These are phyloP conservation scores for Diarsia mendica DNA, from an alignment of 2,888 invertebrate genomes.

Conservation along the genomic window DNA sequence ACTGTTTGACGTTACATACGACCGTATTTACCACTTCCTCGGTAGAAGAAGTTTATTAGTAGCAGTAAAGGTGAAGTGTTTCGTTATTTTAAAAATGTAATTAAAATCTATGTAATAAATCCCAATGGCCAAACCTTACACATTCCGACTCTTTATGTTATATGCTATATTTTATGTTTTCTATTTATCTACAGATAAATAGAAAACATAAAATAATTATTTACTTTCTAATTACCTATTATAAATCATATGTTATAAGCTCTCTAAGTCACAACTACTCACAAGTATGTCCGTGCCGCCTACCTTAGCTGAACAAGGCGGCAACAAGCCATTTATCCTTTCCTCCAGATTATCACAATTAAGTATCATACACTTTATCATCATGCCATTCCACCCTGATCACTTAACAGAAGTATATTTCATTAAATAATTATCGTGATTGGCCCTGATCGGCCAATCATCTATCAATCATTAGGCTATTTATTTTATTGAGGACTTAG, in stretches of 20 bases:
- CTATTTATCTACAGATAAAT: too few relatives aligned
- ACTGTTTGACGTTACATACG: too few relatives aligned
- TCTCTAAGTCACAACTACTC: slow-evolving; percentile 26
- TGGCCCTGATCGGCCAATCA: slow-evolving; percentile 63
- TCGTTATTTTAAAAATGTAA: too few relatives aligned
- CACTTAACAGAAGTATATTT: slow-evolving; percentile 61
- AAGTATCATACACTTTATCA: slow-evolving; percentile 55
- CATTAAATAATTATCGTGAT: slow-evolving; percentile 66
- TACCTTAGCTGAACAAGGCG: slow-evolving; percentile 10
- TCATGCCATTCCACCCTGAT: slow-evolving; percentile 51
- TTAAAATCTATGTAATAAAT: background rate
- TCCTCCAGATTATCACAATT: slow-evolving; percentile 59
- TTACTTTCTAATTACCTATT: slow-evolving; percentile 37
- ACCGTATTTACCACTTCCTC: too few relatives aligned
- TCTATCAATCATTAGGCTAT: slow-evolving; percentile 54
- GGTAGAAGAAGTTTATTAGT: too few relatives aligned
- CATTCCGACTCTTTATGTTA: too few relatives aligned
- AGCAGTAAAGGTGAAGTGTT: too few relatives aligned
- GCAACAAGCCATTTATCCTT: slow-evolving; percentile 46
- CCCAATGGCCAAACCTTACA: background rate
- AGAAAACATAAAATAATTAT: slow-evolving; percentile 31
- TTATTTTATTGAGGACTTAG: slow-evolving; percentile 49
- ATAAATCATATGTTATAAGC: slow-evolving; percentile 17
- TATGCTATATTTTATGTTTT: too few relatives aligned
- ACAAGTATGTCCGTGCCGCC: slow-evolving; percentile 20